These are phyloP conservation scores for Nasonovia ribisnigri DNA, from an alignment of 2,888 invertebrate species.

Conservation along the genomic window DNA sequence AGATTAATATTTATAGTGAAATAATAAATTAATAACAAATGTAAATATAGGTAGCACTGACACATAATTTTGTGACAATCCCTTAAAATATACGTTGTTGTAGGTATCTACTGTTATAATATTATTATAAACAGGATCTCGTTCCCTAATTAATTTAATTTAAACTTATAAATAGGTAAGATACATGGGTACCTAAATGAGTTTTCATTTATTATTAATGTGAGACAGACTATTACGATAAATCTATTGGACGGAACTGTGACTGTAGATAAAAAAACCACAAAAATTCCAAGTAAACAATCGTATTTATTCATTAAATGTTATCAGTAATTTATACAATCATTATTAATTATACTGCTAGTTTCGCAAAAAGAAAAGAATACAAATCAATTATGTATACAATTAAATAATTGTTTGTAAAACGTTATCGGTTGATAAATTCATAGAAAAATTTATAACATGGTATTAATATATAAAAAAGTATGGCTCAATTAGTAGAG, in stretches of 20 bases:
- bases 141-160: too few relatives aligned
- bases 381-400: not conserved
- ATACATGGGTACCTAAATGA: too few relatives aligned
- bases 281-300: not conserved
- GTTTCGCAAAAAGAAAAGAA: not conserved
- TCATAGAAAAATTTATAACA: not conserved
- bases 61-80: not conserved
- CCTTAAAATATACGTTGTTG: not conserved
- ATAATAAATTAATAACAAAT: not conserved
- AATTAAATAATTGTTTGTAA: not conserved
- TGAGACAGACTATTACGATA: not conserved
- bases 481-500: not conserved
- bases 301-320: not conserved
- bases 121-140: too few relatives aligned
- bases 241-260: not conserved
- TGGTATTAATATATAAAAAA: not conserved
- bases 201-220: not conserved
- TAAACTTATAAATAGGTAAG: too few relatives aligned
- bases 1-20: not conserved
- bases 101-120: too few relatives aligned
- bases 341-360: not conserved
- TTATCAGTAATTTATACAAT: not conserved
- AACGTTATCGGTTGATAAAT: not conserved
- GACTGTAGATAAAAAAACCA: not conserved
- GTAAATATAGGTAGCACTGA: not conserved